A percentile compares a stretch with the other conserved stretches of the same genome.
Evolutionary conservation across 2,888 invertebrate genomes (phyloP).

Genomic region (Tipula unca): DNA sequence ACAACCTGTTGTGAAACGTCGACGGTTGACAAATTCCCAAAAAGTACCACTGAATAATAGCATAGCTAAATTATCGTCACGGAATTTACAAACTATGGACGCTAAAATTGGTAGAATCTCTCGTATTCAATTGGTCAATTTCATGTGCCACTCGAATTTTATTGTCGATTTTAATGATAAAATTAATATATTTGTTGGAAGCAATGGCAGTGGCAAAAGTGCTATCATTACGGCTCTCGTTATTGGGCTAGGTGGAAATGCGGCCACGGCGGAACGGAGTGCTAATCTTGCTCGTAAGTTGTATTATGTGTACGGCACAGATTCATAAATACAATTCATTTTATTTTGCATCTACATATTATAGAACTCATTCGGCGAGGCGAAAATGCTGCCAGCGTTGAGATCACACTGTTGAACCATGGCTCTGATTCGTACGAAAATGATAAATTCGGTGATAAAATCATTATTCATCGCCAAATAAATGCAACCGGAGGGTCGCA

Average conservation of each 20-base stretch:
- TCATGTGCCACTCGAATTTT: conserved; percentile 85
- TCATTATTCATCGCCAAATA: conserved; percentile 55
- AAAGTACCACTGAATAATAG: neutral
- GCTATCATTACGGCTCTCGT: conserved; percentile 83
- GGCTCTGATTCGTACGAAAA: conserved; percentile 60
- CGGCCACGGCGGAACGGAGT: conserved; percentile 68
- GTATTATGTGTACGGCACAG: neutral
- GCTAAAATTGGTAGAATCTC: conserved; percentile 34
- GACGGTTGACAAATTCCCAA: neutral
- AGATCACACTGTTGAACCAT: conserved; percentile 63
- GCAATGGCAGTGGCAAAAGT: conserved; percentile 92
- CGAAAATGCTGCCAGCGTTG: conserved; percentile 57
- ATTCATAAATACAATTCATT: neutral
- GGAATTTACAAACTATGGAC: neutral
- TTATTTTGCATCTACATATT: conserved; percentile 24
- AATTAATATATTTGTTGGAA: conserved; percentile 77
- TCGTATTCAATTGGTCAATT: conserved; percentile 62
- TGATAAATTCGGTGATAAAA: conserved; percentile 49
- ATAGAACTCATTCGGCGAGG: conserved; percentile 69
- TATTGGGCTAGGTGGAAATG: conserved; percentile 77
- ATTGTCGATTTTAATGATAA: conserved; percentile 64
- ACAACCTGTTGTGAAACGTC: neutral
- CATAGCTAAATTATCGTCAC: neutral
- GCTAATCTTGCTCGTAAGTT: conserved; percentile 59
- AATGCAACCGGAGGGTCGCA: conserved; percentile 48